A percentile compares a stretch with the other conserved stretches of the same genome.
Evolutionary conservation across 2,113 vertebrate genomes (phyloP).

Genomic region (Cottus gobio): DNA sequence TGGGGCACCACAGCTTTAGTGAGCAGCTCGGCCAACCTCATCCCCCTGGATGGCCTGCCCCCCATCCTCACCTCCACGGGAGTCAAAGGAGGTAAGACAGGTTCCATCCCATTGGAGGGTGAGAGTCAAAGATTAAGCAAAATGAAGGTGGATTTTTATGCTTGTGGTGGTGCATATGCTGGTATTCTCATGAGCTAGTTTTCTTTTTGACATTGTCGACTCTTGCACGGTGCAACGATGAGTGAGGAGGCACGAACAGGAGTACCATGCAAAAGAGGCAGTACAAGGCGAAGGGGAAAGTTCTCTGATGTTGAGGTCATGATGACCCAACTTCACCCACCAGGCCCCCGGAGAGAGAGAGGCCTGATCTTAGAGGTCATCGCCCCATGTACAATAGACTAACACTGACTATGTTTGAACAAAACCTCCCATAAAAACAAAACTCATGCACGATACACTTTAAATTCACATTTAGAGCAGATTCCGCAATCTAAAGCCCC

Average conservation of each 20-base stretch:
- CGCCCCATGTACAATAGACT: background rate
- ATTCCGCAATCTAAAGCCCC: background rate
- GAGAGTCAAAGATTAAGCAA: background rate
- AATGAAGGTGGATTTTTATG: background rate
- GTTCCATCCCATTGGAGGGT: background rate
- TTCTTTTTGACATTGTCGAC: background rate
- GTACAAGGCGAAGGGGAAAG: background rate
- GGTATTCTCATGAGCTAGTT: background rate
- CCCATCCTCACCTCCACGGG: conserved; percentile 98
- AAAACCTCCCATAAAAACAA: background rate
- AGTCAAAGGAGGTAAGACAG: conserved; percentile 93
- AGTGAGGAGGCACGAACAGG: background rate
- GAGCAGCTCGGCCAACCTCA: conserved; percentile 92
- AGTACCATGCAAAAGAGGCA: background rate
- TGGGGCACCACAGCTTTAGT: conserved; percentile 90
- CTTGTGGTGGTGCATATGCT: background rate
- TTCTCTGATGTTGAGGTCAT: background rate
- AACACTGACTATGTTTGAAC: background rate
- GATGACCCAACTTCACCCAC: too few species aligned
- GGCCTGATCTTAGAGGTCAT: too few species aligned
- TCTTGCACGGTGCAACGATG: background rate
- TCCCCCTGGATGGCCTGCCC: conserved; percentile 94
- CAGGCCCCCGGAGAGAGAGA: too few species aligned
- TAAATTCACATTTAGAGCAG: background rate
- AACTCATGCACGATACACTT: too few species aligned